Base-by-base conservation (phyloP, 2,888 invertebrate genomes). In the Phragmatobia fuliginosa region DNA sequence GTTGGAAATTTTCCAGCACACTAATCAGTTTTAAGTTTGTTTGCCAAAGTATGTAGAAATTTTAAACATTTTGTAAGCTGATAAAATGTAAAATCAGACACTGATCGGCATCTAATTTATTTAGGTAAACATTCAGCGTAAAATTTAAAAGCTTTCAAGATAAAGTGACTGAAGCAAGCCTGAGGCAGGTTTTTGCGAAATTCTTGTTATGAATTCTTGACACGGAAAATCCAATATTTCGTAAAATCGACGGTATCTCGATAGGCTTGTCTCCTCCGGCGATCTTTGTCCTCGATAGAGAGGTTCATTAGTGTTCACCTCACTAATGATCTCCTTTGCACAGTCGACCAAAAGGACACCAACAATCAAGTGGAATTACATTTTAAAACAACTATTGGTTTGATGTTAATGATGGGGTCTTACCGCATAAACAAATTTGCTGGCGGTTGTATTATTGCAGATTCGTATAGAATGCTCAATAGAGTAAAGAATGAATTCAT, bases 281-380 rank as follows among this genome's bases (percentile, higher is more conserved):
- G 85, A 91, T 91, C 88, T 86, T 77, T 81, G 83, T 80, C 78
- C 84, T 78, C 84, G 78, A 90, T 90, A 88, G 90, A 91, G 91
- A 82, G 90, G 88, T 91, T 94, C 92, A 91, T 94, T 94, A 94
- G 92, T 88, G 91, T 88, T 88, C 87, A 87, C 86, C 88, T 87
- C 88, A 85, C 90, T 94, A 92, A 94, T 93, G 93, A 94, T 91
- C 86, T 82, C 82, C 73, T 82, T 74, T 81, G 78, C 77, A 78
- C 81, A 72, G 73, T 72, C 78, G 76, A 75, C 60, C 77, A 72
- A 78, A 77, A 85, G 79, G 78, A 81, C 74, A 79, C 75, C 79
- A 76, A 75, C 74, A 76, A 79, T 83, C 80, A 75, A 83, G 71
- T 68, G 74, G 78, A 56, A 8, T 49, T n/a, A 81, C 73, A 78